These are phyloP conservation scores for Oscheius sp. DNA, from an alignment of 2,888 invertebrate genomes.

Conservation along the genomic window DNA sequence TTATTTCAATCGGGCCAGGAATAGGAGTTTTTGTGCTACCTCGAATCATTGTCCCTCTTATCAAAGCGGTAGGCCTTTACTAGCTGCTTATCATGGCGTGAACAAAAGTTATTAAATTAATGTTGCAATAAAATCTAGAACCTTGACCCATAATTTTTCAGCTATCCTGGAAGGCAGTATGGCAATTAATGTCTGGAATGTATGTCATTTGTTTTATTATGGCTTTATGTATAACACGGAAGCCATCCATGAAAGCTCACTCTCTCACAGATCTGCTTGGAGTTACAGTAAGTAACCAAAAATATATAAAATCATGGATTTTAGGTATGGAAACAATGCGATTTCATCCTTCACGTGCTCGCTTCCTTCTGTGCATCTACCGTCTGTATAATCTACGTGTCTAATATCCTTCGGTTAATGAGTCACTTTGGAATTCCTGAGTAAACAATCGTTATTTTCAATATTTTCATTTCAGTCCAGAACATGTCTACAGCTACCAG, in stretches of 20 bases:
- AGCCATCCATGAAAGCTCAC: slow-evolving; percentile 38
- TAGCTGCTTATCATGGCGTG: slow-evolving; percentile 3
- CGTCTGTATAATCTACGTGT: slow-evolving; percentile 46
- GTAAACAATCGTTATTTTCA: slow-evolving; percentile 25
- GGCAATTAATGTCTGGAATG: slow-evolving; percentile 37
- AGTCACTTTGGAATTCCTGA: slow-evolving; percentile 38
- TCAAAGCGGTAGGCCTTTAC: slow-evolving; percentile 37
- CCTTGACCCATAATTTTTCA: slow-evolving; percentile 19
- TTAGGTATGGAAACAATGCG: slow-evolving; percentile 47
- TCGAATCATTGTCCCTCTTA: slow-evolving; percentile 39
- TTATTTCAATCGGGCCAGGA: slow-evolving; percentile 54
- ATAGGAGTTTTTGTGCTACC: slow-evolving; percentile 52
- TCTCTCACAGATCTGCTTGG: slow-evolving; percentile 30
- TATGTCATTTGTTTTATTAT: slow-evolving; percentile 43
- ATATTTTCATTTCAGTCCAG: slow-evolving; percentile 37
- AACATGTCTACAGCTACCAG: slow-evolving; percentile 48
- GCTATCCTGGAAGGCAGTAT: slow-evolving; percentile 42
- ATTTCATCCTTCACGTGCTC: slow-evolving; percentile 44
- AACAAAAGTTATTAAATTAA: slow-evolving; percentile 23
- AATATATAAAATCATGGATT: background rate
- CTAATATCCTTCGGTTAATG: slow-evolving; percentile 50
- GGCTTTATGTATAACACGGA: slow-evolving; percentile 40
- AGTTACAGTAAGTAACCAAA: slow-evolving; percentile 22
- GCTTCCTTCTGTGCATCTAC: slow-evolving; percentile 48
- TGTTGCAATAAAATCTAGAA: slow-evolving; percentile 2